These are phyloP conservation scores for Arctocebus calabarensis DNA, from an alignment of 2,797 vertebrate genomes.

Conservation along the genomic window DNA sequence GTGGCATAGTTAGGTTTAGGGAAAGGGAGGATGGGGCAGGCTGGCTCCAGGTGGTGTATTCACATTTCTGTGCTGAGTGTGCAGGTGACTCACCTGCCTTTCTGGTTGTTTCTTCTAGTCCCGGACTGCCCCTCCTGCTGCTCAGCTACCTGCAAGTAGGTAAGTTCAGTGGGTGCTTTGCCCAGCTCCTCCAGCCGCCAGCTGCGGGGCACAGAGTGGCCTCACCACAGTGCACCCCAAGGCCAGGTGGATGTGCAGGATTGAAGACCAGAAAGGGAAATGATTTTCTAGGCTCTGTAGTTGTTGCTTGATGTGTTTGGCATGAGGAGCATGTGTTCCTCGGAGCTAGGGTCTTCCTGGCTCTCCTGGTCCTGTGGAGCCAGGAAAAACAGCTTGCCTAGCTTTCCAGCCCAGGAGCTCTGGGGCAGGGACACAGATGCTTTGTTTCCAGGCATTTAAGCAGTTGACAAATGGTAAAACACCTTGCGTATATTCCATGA, in stretches of 20 bases:
- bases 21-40: not conserved
- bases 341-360: not conserved
- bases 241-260: not conserved
- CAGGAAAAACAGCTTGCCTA: not conserved
- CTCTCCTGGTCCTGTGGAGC: too few species aligned
- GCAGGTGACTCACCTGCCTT: not conserved
- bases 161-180: conserved; percentile 77
- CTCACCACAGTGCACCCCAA: not conserved
- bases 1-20: not conserved
- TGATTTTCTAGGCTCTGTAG: fast-evolving
- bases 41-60: not conserved
- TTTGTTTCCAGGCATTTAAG: not conserved
- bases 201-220: fast-evolving
- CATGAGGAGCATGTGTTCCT: not conserved
- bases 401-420: not conserved
- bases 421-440: fast-evolving
- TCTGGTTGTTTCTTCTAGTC: not conserved
- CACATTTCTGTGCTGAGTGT: not conserved
- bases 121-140: conserved; percentile 62
- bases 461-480: fast-evolving
- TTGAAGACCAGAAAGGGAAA: not conserved
- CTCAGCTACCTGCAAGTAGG: conserved; percentile 73
- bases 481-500: fast-evolving
- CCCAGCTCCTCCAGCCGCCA: fast-evolving
- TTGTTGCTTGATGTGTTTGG: too few species aligned